A percentile compares a stretch with the other conserved stretches of the same genome.
phyloP scores from a whole-genome alignment of 2,888 invertebrate genomes.

The Agrypnus murinus region DNA sequence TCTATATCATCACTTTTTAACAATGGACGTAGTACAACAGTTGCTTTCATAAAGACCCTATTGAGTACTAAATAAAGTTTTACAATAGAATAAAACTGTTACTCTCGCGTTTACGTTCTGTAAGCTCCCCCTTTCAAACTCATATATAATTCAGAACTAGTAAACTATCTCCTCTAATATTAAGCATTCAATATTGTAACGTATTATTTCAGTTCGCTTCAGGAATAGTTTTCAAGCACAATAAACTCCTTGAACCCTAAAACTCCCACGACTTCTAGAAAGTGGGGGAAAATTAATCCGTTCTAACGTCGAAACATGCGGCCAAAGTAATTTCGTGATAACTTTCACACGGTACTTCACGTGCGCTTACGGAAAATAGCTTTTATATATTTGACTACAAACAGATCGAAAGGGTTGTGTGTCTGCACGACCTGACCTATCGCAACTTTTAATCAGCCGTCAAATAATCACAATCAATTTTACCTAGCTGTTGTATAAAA shows the following conservation, averaged over 20 bases:
- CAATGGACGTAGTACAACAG: too few relatives aligned
- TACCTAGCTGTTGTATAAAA: too few relatives aligned
- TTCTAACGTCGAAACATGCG: slow-evolving; percentile 18
- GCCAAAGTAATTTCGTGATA: slow-evolving; percentile 14
- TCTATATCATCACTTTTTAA: too few relatives aligned
- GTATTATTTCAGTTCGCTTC: neutral
- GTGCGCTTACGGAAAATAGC: slow-evolving; percentile 16
- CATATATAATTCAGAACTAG: neutral
- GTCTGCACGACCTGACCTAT: slow-evolving; percentile 30
- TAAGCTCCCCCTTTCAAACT: neutral
- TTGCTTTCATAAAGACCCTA: too few relatives aligned
- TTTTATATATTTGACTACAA: slow-evolving; percentile 5
- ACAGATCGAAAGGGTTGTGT: slow-evolving; percentile 21
- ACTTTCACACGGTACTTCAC: slow-evolving; percentile 20
- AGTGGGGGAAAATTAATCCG: slow-evolving; percentile 27
- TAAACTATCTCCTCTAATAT: neutral
- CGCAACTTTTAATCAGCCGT: slow-evolving; percentile 5
- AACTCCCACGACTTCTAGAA: slow-evolving; percentile 13
- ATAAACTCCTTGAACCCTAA: slow-evolving; percentile 31
- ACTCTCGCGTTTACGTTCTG: neutral
- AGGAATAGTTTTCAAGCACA: slow-evolving; percentile 23
- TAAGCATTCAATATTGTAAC: too few relatives aligned
- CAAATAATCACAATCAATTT: neutral
- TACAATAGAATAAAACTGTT: too few relatives aligned
- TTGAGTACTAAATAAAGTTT: too few relatives aligned